Base-by-base conservation (phyloP, 2,888 invertebrate genomes). In the Tipula helvola region DNA sequence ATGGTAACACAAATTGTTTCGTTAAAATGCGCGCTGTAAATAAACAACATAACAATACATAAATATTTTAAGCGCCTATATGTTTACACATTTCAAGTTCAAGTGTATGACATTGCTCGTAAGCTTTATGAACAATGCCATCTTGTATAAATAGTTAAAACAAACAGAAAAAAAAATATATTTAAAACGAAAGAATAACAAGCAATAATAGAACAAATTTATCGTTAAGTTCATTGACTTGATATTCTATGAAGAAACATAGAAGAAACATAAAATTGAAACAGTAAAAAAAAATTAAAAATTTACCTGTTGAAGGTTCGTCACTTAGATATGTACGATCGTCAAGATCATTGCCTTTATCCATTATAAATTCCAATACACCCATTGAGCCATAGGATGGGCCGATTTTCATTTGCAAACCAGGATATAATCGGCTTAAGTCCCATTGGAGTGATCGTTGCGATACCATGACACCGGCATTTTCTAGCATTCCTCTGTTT, bases 391-490 rank as follows among this genome's bases (percentile, higher is more conserved):
- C 92, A 1, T 94, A 91, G 57, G 95, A 95, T 57, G 96, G 96
- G 2, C 96, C 95, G 86, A 96, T 94, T 88, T 94, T 93, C 93
- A 97, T 94, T 87, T 94, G 93, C 12, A 97, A 90, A 0, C 96
- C 96, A 0, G 96, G 96, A 90, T 96, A 95, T 1, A 96, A 88
- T 5, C 91, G 92, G 87, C 94, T 93, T 90, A 97, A 93, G 88
- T 96, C 95, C 96, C 96, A 96, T 88, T 94, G 95, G 87, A 96
- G 90, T 16, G 94, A 94, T 86, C 96, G 93, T 88, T 94, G 94
- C 10, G 95, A 94, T 89, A 96, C 94, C 10, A 95, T 91, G 87
- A 94, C 92, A 87, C 94, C 93, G 10, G 95, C 93, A 88, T 95
- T 94, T 91, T 95, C 95, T 88, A 95, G 90, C 87, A 95, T 93